These are phyloP conservation scores for Notamacropus eugenii DNA, from an alignment of 2,797 vertebrate genomes.

Conservation along the genomic window DNA sequence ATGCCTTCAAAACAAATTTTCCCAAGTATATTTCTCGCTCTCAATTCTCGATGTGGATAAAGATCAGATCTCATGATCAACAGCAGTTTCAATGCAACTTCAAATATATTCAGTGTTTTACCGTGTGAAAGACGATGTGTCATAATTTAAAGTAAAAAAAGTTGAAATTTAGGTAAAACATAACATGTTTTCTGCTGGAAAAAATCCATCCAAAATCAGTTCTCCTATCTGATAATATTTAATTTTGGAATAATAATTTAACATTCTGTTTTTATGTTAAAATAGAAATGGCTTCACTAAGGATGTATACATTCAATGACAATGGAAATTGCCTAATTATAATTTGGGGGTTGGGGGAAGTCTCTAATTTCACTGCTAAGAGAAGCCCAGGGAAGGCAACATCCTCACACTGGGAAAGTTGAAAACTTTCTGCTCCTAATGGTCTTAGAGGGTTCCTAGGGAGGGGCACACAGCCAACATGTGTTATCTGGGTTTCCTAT, in stretches of 20 bases:
- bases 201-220: neutral
- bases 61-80: neutral
- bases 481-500: neutral
- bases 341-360: neutral
- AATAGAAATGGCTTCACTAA: neutral
- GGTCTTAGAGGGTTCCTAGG: neutral
- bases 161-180: neutral
- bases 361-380: neutral
- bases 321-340: neutral
- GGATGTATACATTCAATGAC: neutral
- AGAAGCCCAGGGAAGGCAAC: neutral
- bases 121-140: neutral
- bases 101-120: neutral
- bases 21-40: neutral
- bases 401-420: too few relatives aligned
- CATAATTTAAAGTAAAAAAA: neutral
- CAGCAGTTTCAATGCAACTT: neutral
- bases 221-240: neutral
- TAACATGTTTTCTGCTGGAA: neutral
- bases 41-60: neutral
- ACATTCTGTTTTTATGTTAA: neutral
- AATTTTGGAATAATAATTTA: neutral
- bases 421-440: neutral
- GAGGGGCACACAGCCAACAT: neutral
- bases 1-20: neutral